Percentiles rank a stretch among this genome's conserved stretches.
Evolutionary conservation across 2,888 invertebrate genomes (phyloP).

Genomic region (Heliconius cydno): DNA sequence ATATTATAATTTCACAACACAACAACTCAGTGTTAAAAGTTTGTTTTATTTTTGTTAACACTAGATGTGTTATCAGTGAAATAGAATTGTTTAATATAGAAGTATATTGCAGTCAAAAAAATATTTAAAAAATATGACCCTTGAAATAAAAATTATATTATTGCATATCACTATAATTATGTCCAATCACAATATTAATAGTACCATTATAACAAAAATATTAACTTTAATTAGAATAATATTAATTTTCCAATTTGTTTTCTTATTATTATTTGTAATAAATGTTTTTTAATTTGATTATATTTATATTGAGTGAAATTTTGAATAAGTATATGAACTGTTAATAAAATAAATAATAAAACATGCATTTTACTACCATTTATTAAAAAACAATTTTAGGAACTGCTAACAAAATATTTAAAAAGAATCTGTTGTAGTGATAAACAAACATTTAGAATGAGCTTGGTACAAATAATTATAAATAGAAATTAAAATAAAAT

Average conservation of each 20-base stretch:
- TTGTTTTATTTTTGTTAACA: background rate
- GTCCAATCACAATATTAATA: no score
- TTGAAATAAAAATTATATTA: no score
- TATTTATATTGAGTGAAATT: background rate
- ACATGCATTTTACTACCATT: background rate
- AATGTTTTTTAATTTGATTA: no score
- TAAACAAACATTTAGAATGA: background rate
- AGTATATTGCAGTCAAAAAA: background rate
- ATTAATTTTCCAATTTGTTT: no score
- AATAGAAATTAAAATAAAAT: constrained; percentile 47
- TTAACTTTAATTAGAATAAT: no score
- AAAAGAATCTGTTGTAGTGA: background rate
- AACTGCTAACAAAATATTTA: background rate
- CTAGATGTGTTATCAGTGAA: no score
- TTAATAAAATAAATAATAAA: background rate
- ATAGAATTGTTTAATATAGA: background rate
- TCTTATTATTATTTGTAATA: no score
- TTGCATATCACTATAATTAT: no score
- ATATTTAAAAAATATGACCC: background rate
- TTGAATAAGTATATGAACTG: background rate
- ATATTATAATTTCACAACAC: background rate
- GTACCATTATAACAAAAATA: no score
- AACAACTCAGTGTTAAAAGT: background rate
- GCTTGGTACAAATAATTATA: constrained; percentile 24
- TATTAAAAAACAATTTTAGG: background rate